phyloP scores from a whole-genome alignment of 1,140 invertebrate genomes.

The Homarus americanus region DNA sequence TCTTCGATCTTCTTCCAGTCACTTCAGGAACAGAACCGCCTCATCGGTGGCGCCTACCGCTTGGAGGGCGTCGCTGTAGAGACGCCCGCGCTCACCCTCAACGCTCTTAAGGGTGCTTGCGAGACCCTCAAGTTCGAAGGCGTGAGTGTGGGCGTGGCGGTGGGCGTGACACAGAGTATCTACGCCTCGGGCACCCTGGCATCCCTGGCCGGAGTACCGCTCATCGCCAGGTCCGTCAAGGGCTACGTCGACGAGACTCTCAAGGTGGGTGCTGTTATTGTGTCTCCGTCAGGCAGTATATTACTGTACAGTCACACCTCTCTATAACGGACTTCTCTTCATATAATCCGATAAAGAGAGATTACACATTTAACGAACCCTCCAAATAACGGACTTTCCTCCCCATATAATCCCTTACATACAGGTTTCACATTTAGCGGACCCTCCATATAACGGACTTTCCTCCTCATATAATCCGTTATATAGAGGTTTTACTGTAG shows the following conservation, averaged over 20 bases:
- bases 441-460: no score
- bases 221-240: constrained; percentile 61
- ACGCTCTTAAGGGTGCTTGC: constrained; percentile 54
- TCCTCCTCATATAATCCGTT: no score
- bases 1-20: constrained; percentile 59
- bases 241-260: constrained; percentile 62
- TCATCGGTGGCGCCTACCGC: constrained; percentile 42
- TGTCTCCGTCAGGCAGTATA: no score
- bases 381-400: no score
- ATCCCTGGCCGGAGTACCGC: constrained; percentile 57
- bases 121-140: constrained; percentile 53
- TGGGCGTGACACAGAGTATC: constrained; percentile 58
- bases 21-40: constrained; percentile 54
- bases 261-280: constrained; percentile 33
- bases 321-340: no score
- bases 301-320: no score
- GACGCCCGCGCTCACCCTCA: constrained; percentile 53
- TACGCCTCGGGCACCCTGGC: constrained; percentile 60
- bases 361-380: no score
- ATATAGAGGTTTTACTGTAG: no score
- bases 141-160: constrained; percentile 46
- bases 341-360: no score
- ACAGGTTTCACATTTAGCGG: no score
- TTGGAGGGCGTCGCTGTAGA: constrained; percentile 60
- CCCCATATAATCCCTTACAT: no score